Base-by-base conservation (phyloP, 2,797 vertebrate species). In the Dromococcyx pavoninus region DNA sequence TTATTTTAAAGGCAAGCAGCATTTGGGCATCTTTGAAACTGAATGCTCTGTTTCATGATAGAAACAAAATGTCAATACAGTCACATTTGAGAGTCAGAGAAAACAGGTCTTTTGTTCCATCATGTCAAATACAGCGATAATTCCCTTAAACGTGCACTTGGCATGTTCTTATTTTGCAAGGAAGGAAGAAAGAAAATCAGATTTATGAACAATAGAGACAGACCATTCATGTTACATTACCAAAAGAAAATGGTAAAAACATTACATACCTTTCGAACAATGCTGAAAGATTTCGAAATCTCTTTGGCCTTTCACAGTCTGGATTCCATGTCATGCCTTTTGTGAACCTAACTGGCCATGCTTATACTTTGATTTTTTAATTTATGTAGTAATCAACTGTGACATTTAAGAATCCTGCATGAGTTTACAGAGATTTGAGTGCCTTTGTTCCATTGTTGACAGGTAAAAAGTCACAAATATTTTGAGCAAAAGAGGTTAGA, bases 1-100 rank as follows among this genome's bases (percentile, higher is more conserved):
- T 70, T 54, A n/a, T 92, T 92, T 87, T 79, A 78, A 81, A 93
- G 77, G 56, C 74, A 93, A 93, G 37, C 56, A 82, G 70, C 48
- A 21, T 86, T 67, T 54, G 33, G 84, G 24, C 60, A 84, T 57
- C 83, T 69, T 76, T 54, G 76, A 79, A 81, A 84, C 33, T 17
- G 7, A 60, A 39, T 30, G 7, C 13, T 76, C 83, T 81, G 32
- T 84, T 82, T 66, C 77, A 17, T 41, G 82, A 54, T 78, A 56
- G 75, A 93, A 92, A 35, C 21, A 81, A 91, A 94, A 86, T 46
- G 44, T 79, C 88, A 71, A 16, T 35, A 33, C 56, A 74, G 70
- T 71, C 82, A 86, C 48, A 56, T 86, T 23, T 79, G 67, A 88
- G 79, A 93, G 74, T 25, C 56, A 57, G 39, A 30, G 17, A 81